Percentiles rank a stretch among this genome's conserved stretches.
These are phyloP conservation scores for Drosophila macrothrix DNA, from an alignment of 2,888 invertebrate species.

Conservation along the genomic window DNA sequence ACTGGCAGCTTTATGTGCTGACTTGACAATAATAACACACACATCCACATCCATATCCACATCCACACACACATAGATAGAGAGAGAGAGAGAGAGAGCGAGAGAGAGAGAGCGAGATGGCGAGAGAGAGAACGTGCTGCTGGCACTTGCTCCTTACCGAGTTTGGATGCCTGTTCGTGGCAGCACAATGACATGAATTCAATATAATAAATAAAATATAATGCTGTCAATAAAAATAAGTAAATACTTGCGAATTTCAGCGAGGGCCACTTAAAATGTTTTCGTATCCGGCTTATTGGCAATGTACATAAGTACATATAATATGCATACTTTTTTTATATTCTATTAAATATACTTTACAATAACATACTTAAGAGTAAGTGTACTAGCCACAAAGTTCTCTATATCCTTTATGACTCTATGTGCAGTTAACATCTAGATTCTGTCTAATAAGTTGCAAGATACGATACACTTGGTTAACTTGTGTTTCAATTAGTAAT, in stretches of 20 bases:
- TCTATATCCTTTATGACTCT: no score
- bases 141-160: slow-evolving; percentile 54
- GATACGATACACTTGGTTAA: not conserved
- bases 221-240: slow-evolving; percentile 81
- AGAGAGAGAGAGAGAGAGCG: no score
- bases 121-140: slow-evolving; percentile 55
- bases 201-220: slow-evolving; percentile 82
- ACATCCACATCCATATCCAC: slow-evolving; percentile 34
- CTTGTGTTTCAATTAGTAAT: no score
- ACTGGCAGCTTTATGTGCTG: slow-evolving; percentile 70
- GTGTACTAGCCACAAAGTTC: not conserved
- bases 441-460: not conserved
- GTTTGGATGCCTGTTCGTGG: slow-evolving; percentile 63
- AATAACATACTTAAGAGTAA: not conserved
- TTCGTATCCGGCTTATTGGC: not conserved
- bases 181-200: slow-evolving; percentile 79
- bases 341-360: not conserved
- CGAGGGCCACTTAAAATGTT: slow-evolving; percentile 22
- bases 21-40: slow-evolving; percentile 76
- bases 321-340: not conserved
- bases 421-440: fast-evolving
- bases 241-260: slow-evolving; percentile 58
- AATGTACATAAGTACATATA: not conserved
- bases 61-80: slow-evolving; percentile 39
- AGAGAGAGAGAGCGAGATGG: not conserved